These are phyloP conservation scores for Eutrigla gurnardus DNA, from an alignment of 2,797 vertebrate genomes.

Conservation along the genomic window DNA sequence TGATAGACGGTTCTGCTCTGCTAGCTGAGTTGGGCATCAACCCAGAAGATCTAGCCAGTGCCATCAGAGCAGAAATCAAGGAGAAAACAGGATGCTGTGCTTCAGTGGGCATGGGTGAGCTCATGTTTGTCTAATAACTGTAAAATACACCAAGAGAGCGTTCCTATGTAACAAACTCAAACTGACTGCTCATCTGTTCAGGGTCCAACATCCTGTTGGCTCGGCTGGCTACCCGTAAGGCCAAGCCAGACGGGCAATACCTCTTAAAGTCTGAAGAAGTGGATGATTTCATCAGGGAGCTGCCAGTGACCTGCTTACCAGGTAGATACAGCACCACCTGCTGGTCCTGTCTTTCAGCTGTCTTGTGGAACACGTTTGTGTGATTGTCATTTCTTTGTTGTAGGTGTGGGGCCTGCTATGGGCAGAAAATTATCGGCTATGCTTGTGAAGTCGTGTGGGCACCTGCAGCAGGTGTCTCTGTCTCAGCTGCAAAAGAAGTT, in stretches of 20 bases:
- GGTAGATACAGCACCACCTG: constrained; percentile 81
- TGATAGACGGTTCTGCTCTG: constrained; percentile 92
- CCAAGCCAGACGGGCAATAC: constrained; percentile 96
- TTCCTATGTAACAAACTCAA: constrained; percentile 4
- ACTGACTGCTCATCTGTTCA: constrained; percentile 66
- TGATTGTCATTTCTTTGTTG: constrained; percentile 4
- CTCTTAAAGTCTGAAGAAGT: constrained; percentile 94
- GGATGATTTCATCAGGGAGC: constrained; percentile 96
- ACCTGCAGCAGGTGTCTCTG: constrained; percentile 93
- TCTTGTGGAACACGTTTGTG: not conserved
- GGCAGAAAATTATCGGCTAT: constrained; percentile 90
- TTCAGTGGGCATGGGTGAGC: constrained; percentile 96
- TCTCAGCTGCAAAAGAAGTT: constrained; percentile 95
- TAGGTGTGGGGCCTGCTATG: constrained; percentile 96
- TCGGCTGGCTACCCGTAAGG: constrained; percentile 94
- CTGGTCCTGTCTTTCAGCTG: constrained; percentile 14
- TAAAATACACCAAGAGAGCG: constrained; percentile 14
- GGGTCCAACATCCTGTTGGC: constrained; percentile 98
- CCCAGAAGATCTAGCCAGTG: constrained; percentile 90
- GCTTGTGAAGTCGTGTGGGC: constrained; percentile 93
- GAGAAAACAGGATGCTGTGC: constrained; percentile 93
- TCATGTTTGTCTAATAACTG: not conserved
- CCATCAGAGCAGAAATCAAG: constrained; percentile 91
- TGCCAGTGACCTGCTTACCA: constrained; percentile 93
- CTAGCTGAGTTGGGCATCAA: constrained; percentile 88